Base-by-base conservation (phyloP, 1,140 invertebrate genomes). In the Aphelinus certus region DNA sequence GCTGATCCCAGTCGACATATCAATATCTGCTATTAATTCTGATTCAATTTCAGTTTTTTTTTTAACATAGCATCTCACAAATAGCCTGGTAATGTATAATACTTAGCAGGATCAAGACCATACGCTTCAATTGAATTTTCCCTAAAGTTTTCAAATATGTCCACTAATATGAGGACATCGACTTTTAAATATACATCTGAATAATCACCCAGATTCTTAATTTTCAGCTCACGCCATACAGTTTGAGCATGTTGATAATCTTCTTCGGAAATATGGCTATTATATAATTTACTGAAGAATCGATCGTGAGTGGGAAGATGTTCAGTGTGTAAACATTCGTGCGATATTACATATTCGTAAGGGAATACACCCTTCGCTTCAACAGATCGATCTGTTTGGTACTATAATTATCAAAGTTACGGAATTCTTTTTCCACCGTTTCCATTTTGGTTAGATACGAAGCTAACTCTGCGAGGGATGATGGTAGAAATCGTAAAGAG, bases 121-220 rank as follows among this genome's bases (percentile, higher is more conserved):
- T 66, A 66, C 7, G 26, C 64, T 7, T 53, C 51, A 5, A 66
- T 51, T 7, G 48, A 66, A 51, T 10, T 53, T 42, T 10, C 7
- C 1, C 26, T 1, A 6, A 63, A 63, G 51, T 84, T 84, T 84
- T 87, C 82, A 80, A 87, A 85, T n/a, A 87, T 76, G 77, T 86
- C 86, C 7, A 80, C 77, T 51, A 88, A 76, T 5, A 88, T 57
- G 10, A 53, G 65, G 57, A 87, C 82, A 76, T 88, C 86, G 26
- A 82, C 84, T 83, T 85, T 87, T n/a, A 88, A 64, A 80, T 88
- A 89, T 4, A 87, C 63, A 77, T 88, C 81, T 10, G 79, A 82
- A 79, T 88, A 89, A 72, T 89, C 82, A 3, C 78, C 77, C 74
- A 88, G 80, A 66, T 73, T 86, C 47, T 76, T 55, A 76, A 83